Evolutionary conservation across 2,797 vertebrate species (phyloP).

Genomic region (Orientallactaga sibirica): DNA sequence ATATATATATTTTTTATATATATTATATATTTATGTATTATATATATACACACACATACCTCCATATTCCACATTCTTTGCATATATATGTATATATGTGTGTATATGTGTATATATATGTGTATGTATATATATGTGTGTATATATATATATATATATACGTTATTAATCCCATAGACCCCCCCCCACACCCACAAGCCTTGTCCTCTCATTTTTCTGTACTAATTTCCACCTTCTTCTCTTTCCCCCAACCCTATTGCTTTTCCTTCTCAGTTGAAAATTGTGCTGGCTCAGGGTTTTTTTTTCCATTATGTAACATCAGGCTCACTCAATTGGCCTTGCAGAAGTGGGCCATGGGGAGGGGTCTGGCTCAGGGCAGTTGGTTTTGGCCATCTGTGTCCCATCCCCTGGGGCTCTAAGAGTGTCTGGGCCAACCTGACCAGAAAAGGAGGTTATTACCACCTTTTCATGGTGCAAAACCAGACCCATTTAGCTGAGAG

Average conservation of each 20-base stretch:
- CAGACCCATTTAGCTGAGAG: not conserved
- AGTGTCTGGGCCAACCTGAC: not conserved
- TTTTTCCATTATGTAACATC: not conserved
- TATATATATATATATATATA: no score
- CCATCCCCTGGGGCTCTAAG: not conserved
- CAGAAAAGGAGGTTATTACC: not conserved
- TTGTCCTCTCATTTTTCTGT: slow-evolving; percentile 44
- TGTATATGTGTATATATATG: no score
- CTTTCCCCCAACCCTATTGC: not conserved
- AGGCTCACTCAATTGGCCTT: not conserved
- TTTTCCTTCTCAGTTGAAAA: slow-evolving; percentile 34
- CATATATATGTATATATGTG: not conserved
- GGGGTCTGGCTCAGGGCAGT: not conserved
- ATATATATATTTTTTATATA: not conserved
- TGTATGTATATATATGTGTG: no score
- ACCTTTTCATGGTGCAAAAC: not conserved
- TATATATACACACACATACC: no score
- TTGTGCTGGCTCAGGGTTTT: not conserved
- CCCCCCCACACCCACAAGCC: not conserved
- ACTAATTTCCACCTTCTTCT: slow-evolving; percentile 26
- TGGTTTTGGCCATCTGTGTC: not conserved
- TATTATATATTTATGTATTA: no score
- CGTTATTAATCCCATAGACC: not conserved
- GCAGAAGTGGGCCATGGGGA: not conserved
- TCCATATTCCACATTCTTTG: not conserved